A percentile compares a stretch with the other conserved stretches of the same genome.
Conservation (phyloP, 2,113 vertebrate species). For the Gasterosteus nipponicus region DNA sequence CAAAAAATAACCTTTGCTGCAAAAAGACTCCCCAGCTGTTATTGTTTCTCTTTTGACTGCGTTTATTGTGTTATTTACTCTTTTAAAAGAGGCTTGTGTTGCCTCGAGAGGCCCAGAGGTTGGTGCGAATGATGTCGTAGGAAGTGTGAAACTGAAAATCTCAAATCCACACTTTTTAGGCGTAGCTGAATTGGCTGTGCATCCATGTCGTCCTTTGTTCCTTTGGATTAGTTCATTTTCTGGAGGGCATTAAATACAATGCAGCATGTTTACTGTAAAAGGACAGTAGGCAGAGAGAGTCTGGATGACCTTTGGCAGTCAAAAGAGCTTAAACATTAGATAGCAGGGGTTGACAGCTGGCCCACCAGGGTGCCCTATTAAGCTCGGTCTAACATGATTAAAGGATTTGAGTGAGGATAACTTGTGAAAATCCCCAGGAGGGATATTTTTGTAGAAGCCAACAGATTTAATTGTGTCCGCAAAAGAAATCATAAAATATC, state of each 20-base stretch:
- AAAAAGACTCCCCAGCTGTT: slow-evolving; percentile 58
- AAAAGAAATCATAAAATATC: background rate
- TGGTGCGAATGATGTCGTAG: slow-evolving; percentile 33
- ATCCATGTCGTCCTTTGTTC: background rate
- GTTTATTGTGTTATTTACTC: slow-evolving; percentile 30
- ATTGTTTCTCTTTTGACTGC: background rate
- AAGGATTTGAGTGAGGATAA: slow-evolving; percentile 19
- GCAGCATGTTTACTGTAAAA: slow-evolving; percentile 3
- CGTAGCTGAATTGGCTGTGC: background rate
- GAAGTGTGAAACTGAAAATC: slow-evolving; percentile 28
- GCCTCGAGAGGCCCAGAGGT: slow-evolving; percentile 43
- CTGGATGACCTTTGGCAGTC: slow-evolving; percentile 12
- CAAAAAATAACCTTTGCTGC: slow-evolving; percentile 36
- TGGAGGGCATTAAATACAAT: background rate
- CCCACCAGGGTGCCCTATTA: slow-evolving; percentile 39
- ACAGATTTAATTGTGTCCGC: background rate
- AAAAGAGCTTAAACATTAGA: slow-evolving; percentile 20
- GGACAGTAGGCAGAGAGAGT: background rate
- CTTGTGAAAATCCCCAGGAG: slow-evolving; percentile 15
- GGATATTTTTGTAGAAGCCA: background rate
- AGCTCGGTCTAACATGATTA: slow-evolving; percentile 22
- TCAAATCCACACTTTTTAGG: slow-evolving; percentile 1
- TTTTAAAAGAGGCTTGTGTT: slow-evolving; percentile 57
- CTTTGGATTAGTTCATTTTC: background rate
- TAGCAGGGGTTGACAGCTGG: slow-evolving; percentile 23